phyloP scores from a whole-genome alignment of 2,888 invertebrate species.

The Aquatica leii region DNA sequence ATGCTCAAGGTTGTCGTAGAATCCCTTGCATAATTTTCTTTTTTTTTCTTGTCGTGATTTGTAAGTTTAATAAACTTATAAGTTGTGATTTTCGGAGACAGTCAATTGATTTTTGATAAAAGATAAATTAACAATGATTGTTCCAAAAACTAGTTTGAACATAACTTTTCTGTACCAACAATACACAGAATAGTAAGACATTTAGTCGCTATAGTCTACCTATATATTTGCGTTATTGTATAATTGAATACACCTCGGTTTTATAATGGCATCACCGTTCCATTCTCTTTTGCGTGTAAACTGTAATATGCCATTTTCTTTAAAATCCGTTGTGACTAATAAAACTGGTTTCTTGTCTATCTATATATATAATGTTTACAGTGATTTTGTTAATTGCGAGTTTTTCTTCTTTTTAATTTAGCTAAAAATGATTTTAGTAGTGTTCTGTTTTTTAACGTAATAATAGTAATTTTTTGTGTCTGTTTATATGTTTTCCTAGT shows the following conservation, averaged over 20 bases:
- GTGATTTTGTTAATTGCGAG: no score
- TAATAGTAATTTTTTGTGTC: no score
- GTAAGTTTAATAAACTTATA: neutral
- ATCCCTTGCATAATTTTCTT: neutral
- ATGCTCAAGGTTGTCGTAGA: neutral
- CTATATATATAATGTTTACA: no score
- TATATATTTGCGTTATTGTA: neutral
- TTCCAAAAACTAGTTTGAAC: no score
- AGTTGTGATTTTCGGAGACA: neutral
- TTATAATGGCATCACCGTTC: neutral
- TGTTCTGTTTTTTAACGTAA: no score
- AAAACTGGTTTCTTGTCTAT: neutral
- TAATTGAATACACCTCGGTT: neutral
- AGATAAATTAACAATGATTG: no score
- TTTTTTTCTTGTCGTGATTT: neutral
- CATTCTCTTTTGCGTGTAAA: neutral
- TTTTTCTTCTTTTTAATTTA: no score
- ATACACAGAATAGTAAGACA: neutral
- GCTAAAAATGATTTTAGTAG: no score
- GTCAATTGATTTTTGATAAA: neutral
- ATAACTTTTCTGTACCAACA: neutral
- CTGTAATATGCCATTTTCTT: no score
- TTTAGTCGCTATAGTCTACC: neutral
- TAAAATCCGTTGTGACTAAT: neutral
- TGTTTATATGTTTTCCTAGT: no score